These are phyloP conservation scores for Eupithecia tripunctaria DNA, from an alignment of 2,888 invertebrate species.

Conservation along the genomic window DNA sequence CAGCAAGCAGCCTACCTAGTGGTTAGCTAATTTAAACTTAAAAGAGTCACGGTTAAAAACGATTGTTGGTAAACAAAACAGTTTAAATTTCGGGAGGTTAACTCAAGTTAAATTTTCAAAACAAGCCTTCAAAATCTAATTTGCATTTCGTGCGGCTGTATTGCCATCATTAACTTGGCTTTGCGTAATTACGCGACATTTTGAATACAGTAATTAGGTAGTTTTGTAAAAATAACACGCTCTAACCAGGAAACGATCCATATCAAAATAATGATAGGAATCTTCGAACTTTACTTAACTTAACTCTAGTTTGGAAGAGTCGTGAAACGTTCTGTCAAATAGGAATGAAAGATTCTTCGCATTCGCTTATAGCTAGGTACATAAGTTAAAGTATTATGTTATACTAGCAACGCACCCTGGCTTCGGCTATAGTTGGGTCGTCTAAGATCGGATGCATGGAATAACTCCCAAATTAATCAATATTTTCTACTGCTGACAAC, in stretches of 20 bases:
- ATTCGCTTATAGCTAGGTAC: not conserved
- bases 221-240: not conserved
- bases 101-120: conserved; percentile 25
- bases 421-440: no score
- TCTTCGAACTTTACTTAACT: not conserved
- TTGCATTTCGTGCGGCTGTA: conserved; percentile 55
- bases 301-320: conserved; percentile 3
- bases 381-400: not conserved
- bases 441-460: no score
- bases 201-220: conserved; percentile 52
- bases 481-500: no score
- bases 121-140: conserved; percentile 47
- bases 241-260: not conserved
- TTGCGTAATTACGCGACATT: conserved; percentile 56
- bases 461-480: no score
- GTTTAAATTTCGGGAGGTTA: conserved; percentile 10
- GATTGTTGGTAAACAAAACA: not conserved
- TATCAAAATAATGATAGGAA: conserved; percentile 11
- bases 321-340: not conserved
- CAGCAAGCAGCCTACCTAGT: no score
- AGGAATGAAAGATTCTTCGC: not conserved
- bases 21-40: no score
- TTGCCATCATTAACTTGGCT: conserved; percentile 51
- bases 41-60: not conserved
- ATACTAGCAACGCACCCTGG: not conserved